These are phyloP conservation scores for Cryptus armator DNA, from an alignment of 2,888 invertebrate genomes.

Conservation along the genomic window DNA sequence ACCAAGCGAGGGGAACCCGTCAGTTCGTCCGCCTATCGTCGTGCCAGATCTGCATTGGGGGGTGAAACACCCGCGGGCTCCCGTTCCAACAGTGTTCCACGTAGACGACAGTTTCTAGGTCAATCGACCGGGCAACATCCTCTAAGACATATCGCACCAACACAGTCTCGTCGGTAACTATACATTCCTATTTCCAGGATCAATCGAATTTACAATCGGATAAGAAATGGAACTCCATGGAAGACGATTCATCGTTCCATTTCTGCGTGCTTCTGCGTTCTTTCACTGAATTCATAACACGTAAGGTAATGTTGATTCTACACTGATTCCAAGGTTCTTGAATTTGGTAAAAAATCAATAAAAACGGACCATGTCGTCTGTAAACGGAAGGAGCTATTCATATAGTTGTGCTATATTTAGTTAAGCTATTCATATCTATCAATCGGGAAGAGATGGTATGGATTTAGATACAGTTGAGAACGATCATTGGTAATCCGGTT, in stretches of 20 bases:
- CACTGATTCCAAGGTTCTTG: not conserved
- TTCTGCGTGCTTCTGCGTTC: no score
- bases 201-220: constrained; percentile 20
- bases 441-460: not conserved
- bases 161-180: constrained; percentile 8
- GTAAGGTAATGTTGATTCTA: no score
- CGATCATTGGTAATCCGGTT: not conserved
- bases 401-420: not conserved
- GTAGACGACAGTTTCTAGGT: constrained; percentile 67
- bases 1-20: not conserved
- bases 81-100: not conserved
- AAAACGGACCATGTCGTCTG: not conserved
- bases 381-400: not conserved
- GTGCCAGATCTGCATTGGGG: constrained; percentile 73
- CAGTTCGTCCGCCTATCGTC: constrained; percentile 69
- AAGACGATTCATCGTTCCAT: not conserved
- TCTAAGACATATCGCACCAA: constrained; percentile 33
- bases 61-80: constrained; percentile 18
- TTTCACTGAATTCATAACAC: no score
- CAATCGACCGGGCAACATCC: constrained; percentile 67
- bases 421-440: not conserved
- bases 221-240: not conserved
- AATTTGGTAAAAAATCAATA: not conserved
- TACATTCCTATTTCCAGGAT: not conserved
- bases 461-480: not conserved